Base-by-base conservation (phyloP, 2,113 vertebrate species). In the Lipophrys pholis region DNA sequence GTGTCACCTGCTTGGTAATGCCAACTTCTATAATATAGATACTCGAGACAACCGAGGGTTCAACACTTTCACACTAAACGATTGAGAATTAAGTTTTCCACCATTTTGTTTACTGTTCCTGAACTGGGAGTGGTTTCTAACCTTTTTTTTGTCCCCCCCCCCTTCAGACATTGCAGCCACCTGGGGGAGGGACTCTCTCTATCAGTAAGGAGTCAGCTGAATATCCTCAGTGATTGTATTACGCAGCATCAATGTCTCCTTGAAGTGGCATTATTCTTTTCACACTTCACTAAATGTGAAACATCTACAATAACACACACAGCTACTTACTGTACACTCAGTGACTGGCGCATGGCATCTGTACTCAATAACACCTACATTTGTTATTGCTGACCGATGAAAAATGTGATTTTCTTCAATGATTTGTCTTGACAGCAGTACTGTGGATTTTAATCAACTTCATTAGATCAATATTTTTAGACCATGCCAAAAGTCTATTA, bases 81-180 rank as follows among this genome's bases (percentile, higher is more conserved):
- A 4, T 30, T 2, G 21, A 30, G 21, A 30, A 79, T 74, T 14
- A 8, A 63, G 35, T 48, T 43, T 59, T 52, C 14, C 59, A 66
- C 41, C 60, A 30, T 78, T 89, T 89, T 92, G 87, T 92, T 87
- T 64, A 65, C 77, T 86, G 77, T 66, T 77, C 71, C 55, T 69
- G 16, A 57, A 66, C 87, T 89, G 87, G 81, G 78, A 42, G 82
- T 62, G 76, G 76, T 73, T 36, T 55, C 71, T 78, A 68, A 85
- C 78, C 79, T 68, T 30, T 30, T 2, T 30, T 64, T 58, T 39
- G 6, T 15, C 46, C 51, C 42, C 41, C 66, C 41, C 17, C 8
- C 39, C 77, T 49, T 54, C 35, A 80, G 36, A 75, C 69, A 78
- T 59, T 79, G 66, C 70, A 45, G 58, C 63, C 67, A 64, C 78